Evolutionary conservation across 2,113 vertebrate genomes (phyloP), one percentile per base, ranked within the genome.

Genomic region (Vimba vimba): DNA sequence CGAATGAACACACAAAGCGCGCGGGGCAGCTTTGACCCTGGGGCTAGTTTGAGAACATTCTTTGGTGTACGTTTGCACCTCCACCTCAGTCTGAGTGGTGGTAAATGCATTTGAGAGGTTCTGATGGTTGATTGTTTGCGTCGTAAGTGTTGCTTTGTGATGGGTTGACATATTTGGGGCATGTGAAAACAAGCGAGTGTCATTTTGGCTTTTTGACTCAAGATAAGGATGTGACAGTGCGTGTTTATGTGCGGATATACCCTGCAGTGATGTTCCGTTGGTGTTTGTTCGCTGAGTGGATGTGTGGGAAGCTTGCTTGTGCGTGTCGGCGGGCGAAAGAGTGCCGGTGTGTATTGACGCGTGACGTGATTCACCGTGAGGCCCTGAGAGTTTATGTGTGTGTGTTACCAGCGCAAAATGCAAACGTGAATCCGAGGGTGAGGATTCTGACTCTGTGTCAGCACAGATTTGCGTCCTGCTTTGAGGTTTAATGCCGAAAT

Each of bases 401-500:
- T 43, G 62, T 36, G 50, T 73, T 21, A 12, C 79, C 59, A 81
- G 39, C 33, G 47, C 60, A 64, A 76, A 36, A 10, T 82, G 68
- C 43, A 64, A 57, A 74, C 23, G 62, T 68, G 43, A 62, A 59
- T 83, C 71, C 66, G 68, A 66, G 52, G 77, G 36, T 73, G 84
- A 68, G 68, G 55, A 71, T 75, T 89, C 82, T 64, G 59, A 47
- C 69, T 86, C 66, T 23, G 4, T 84, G 81, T 66, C 83, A 83
- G 76, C 83, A 84, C 25, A 45, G 82, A 84, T 86, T 84, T 86
- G 78, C 27, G 55, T 84, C 80, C 39, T 21, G 47, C 30, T 83
- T 84, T 80, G 81, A 68, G 77, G 75, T 87, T 90, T 87, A 60
- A 50, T n/a, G 27, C 76, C 50, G 9, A 50, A 59, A 84, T 85